Base-by-base conservation (phyloP, 2,113 vertebrate species). In the Channa argus region DNA sequence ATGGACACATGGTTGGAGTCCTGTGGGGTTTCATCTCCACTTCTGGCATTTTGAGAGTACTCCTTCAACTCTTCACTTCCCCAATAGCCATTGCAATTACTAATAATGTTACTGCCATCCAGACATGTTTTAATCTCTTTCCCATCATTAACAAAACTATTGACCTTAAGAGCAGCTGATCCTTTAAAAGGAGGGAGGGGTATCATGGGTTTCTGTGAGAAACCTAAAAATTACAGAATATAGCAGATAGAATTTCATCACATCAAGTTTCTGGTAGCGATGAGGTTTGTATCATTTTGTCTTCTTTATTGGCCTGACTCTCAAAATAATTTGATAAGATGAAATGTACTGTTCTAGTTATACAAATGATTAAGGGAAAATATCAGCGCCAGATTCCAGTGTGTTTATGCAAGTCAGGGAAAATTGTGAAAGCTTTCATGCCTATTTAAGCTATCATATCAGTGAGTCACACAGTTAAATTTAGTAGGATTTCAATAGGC, bases 161-260 rank as follows among this genome's bases (percentile, higher is more conserved):
- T 24, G 24, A 24, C 24, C 24, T 24, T 59, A 68, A 44, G 33
- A 88, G 78, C 49, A 77, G 63, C 65, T 61, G 63, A 88, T 77
- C 61, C 89, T 72, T 91, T 94, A 69, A 87, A 86, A 52, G 89
- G 84, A 24, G 91, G 86, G 10, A 88, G 73, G 84, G 92, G 91
- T 38, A n/a, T 89, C 70, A 83, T 93, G 66, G 86, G 38, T 2
- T 74, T 91, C 60, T 91, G 93, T 84, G 85, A 87, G 46, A 80
- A 90, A 87, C 71, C 95, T 96, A 89, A 11, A 59, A 80, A 39
- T 45, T 54, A 74, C 15, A 63, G 36, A 59, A 33, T 34, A 71
- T 5, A 14, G 4, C 24, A 46, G 1, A 56, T 6, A 77, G n/a
- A 44, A 11, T 63, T 61, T 45, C 4, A 68, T 82, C 34, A 8